phyloP scores from a whole-genome alignment of 2,888 invertebrate species.

The Philonicus albiceps region DNA sequence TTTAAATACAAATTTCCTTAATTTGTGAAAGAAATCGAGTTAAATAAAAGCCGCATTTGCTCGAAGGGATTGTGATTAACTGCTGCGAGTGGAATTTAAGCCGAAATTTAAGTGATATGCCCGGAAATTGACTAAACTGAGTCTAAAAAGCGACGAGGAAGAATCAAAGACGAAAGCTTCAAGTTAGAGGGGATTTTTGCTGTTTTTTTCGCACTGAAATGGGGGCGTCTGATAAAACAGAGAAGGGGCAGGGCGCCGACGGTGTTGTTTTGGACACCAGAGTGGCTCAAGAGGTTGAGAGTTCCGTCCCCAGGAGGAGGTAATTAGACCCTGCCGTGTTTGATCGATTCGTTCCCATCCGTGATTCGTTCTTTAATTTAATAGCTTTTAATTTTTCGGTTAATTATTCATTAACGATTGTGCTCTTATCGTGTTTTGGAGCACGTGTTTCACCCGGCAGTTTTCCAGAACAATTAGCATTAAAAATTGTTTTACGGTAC shows the following conservation, averaged over 20 bases:
- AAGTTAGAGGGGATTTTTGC: not conserved
- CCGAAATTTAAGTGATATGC: not conserved
- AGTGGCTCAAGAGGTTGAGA: not conserved
- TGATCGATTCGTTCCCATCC: not conserved
- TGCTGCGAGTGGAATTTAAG: not conserved
- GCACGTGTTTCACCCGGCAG: not conserved
- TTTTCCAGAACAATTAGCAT: not conserved
- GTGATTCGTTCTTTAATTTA: not conserved
- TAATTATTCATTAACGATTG: not conserved
- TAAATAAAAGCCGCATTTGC: not conserved
- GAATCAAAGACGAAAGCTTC: not conserved
- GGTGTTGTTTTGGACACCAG: not conserved
- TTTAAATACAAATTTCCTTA: not conserved
- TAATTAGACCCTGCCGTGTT: not conserved
- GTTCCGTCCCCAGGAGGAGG: slow-evolving; percentile 3
- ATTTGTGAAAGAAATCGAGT: not conserved
- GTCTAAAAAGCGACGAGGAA: not conserved
- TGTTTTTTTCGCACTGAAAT: not conserved
- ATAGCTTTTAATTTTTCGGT: not conserved
- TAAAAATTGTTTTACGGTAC: not conserved
- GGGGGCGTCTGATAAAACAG: not conserved
- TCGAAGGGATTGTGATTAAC: not conserved
- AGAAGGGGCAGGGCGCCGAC: not conserved
- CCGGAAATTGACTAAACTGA: not conserved
- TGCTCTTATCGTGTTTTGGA: not conserved